phyloP scores from a whole-genome alignment of 2,113 vertebrate genomes.

The Cochlearius cochlearius region DNA sequence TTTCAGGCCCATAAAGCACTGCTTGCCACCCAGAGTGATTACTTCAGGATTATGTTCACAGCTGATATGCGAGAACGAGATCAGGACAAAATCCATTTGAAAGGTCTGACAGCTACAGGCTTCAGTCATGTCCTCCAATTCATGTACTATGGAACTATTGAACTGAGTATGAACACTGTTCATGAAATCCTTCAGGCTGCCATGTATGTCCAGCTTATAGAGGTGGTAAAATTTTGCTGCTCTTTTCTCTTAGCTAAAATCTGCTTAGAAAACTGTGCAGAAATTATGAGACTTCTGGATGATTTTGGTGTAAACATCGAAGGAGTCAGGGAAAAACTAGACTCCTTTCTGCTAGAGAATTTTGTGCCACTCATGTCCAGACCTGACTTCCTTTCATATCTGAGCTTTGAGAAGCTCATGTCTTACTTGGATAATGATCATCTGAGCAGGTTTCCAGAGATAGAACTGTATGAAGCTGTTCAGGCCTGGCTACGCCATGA shows the following conservation, averaged over 20 bases:
- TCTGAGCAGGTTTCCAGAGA: constrained; percentile 95
- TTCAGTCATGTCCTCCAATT: constrained; percentile 97
- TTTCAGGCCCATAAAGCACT: constrained; percentile 99
- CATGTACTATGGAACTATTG: constrained; percentile 99
- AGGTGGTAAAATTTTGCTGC: constrained; percentile 99
- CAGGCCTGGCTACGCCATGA: constrained; percentile 97
- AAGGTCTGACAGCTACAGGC: constrained; percentile 95
- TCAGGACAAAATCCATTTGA: constrained; percentile 99
- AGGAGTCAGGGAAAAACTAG: constrained; percentile 95
- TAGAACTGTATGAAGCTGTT: constrained; percentile 96
- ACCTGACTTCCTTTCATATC: constrained; percentile 95
- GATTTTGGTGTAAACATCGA: constrained; percentile 98
- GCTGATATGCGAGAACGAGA: constrained; percentile 98
- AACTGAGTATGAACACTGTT: constrained; percentile 97
- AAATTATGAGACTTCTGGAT: constrained; percentile 98
- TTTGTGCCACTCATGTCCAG: constrained; percentile 98
- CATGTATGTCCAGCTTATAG: constrained; percentile 98
- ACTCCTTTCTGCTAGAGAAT: constrained; percentile 95
- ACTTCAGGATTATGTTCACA: constrained; percentile 99
- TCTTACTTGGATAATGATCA: constrained; percentile 93
- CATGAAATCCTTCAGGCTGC: constrained; percentile 98
- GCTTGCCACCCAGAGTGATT: constrained; percentile 98
- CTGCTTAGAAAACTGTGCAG: constrained; percentile 98
- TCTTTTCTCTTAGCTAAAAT: constrained; percentile 98
- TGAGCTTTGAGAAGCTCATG: constrained; percentile 97